Base-by-base conservation (phyloP, 2,888 invertebrate genomes). In the Leucophenga montana region DNA sequence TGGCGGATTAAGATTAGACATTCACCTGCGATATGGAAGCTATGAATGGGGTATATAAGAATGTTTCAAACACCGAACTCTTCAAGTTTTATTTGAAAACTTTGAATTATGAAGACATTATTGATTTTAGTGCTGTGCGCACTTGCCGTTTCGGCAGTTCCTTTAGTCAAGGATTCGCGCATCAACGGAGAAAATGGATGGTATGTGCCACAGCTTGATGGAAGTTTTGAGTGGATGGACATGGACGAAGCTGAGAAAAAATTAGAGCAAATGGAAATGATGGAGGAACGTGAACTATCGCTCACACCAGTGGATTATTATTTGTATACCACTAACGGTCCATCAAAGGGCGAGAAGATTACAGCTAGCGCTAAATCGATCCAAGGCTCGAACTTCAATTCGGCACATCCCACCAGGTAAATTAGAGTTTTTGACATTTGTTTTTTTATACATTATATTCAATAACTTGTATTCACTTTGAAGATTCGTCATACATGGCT, bases 101-200 rank as follows among this genome's bases (percentile, higher is more conserved):
- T 27, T 27, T n/a, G n/a, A n/a, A 27, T 27, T 27, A 77, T 77
- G 76, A 78, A 78, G 66, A 72, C 73, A 66, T 46, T 78, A 70
- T 69, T 66, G 67, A 56, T 77, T 48, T 72, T 78, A 57, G 77
- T 73, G 57, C 73, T 78, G 56, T 69, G 59, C 48, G 77, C 78
- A 6, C 56, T 78, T 14, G 68, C 73, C 14, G 78, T 72, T n/a
- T 57, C 78, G 62, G 75, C 71, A 22, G 69, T 62, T 31, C 79
- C 78, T 72, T 54, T 79, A 31, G 77, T 75, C 57, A 75, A 79
- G 22, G 69, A 67, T 0, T 76, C 76, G 9, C 84, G 78, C 16
- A 76, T 53, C 31, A 77, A 81, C 33, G 82, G 82, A 3, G 84
- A 84, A 73, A 82, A 83, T 20, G 84, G 84, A 53, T 83, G 78